phyloP scores from a whole-genome alignment of 2,888 invertebrate genomes.

The Diogma glabrata region DNA sequence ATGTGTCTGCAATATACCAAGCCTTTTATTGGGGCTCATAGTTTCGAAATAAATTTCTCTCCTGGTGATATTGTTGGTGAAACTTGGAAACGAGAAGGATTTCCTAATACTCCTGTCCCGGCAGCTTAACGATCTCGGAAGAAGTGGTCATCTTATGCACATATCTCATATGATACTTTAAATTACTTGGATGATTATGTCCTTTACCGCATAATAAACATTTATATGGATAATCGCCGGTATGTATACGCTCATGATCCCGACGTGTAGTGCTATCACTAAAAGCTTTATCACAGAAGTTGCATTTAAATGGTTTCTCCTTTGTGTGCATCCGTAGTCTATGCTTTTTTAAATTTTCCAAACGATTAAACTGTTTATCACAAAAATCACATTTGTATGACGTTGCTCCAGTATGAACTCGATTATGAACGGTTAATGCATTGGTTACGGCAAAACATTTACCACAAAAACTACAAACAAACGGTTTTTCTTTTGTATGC shows the following conservation, averaged over 20 bases:
- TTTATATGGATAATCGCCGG: neutral
- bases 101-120: no score
- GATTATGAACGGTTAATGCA: neutral
- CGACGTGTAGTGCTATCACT: neutral
- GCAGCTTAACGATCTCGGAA: no score
- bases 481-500: neutral
- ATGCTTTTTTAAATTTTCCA: neutral
- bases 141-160: no score
- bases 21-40: no score
- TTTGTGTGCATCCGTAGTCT: neutral
- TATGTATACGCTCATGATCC: neutral
- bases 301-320: neutral
- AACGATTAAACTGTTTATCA: neutral
- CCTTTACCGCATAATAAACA: neutral
- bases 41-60: no score
- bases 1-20: no score
- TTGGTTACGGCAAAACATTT: neutral
- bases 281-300: conserved; percentile 4
- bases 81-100: no score
- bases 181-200: neutral
- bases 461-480: conserved; percentile 3
- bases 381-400: neutral
- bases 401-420: neutral
- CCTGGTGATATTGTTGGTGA: no score
- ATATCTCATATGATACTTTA: neutral